phyloP scores from a whole-genome alignment of 2,797 vertebrate species.

The Rachycentron canadum region DNA sequence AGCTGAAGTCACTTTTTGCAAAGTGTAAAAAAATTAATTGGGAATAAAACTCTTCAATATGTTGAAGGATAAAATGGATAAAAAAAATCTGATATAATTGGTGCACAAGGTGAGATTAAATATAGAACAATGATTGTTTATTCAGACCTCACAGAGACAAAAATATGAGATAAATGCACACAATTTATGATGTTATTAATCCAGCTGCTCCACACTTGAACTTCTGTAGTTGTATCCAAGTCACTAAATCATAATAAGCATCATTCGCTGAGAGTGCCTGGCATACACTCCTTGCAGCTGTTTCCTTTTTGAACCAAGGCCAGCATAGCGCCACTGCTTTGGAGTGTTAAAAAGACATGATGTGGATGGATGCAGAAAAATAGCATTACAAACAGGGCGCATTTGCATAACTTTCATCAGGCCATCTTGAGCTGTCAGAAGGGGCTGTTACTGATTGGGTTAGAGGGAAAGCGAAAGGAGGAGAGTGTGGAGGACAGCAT shows the following conservation, averaged over 20 bases:
- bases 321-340: conserved; percentile 57
- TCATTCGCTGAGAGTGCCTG: conserved; percentile 27
- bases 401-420: conserved; percentile 88
- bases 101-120: background rate
- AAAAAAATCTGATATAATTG: background rate
- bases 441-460: conserved; percentile 80
- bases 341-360: conserved; percentile 76
- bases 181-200: conserved; percentile 8
- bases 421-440: conserved; percentile 79
- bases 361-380: conserved; percentile 80
- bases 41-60: background rate
- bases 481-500: conserved; percentile 71
- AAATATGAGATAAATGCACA: conserved; percentile 18
- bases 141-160: background rate
- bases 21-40: background rate
- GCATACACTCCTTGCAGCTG: conserved; percentile 48
- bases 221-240: conserved; percentile 27
- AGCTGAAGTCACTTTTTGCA: background rate
- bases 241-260: conserved; percentile 39
- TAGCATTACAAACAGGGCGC: conserved; percentile 82
- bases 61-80: background rate
- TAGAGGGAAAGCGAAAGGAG: conserved; percentile 74
- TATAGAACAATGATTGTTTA: background rate
- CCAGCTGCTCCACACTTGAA: conserved; percentile 3
- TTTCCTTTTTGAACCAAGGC: conserved; percentile 65